phyloP scores from a whole-genome alignment of 2,888 invertebrate genomes.

The Andrena hattorfiana region DNA sequence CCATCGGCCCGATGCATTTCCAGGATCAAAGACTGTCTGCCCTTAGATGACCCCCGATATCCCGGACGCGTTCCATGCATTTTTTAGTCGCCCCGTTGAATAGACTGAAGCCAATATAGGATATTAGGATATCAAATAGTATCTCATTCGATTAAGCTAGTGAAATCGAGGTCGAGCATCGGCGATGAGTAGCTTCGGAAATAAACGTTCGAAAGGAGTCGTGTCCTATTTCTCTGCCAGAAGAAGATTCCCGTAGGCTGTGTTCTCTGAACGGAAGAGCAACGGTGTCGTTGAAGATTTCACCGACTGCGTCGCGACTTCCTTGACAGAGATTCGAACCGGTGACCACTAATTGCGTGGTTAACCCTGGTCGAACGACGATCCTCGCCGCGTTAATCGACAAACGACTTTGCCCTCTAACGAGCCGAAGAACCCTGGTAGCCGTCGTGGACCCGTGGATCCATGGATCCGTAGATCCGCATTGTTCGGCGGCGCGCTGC shows the following conservation, averaged over 20 bases:
- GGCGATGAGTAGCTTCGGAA: no score
- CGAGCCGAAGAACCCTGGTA: slow-evolving; percentile 43
- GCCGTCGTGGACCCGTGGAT: no score
- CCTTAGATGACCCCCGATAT: neutral
- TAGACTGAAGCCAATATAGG: neutral
- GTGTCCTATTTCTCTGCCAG: no score
- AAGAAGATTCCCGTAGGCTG: no score
- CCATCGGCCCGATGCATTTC: neutral
- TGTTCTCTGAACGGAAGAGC: no score
- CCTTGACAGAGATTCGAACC: slow-evolving; percentile 28
- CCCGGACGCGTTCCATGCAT: neutral
- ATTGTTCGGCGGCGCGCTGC: slow-evolving; percentile 58
- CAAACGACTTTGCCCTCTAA: slow-evolving; percentile 42
- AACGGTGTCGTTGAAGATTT: no score
- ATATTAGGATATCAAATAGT: no score
- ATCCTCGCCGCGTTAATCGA: slow-evolving; percentile 17
- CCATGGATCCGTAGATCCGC: slow-evolving; percentile 43
- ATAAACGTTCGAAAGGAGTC: no score
- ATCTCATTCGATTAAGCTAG: no score
- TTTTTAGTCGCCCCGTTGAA: neutral
- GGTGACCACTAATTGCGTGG: slow-evolving; percentile 24
- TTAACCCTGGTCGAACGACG: slow-evolving; percentile 1
- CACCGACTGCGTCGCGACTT: no score
- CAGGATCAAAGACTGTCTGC: neutral
- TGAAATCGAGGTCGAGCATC: no score